These are phyloP conservation scores for Lepidothrix coronata DNA, from an alignment of 2,113 vertebrate species.

Conservation along the genomic window DNA sequence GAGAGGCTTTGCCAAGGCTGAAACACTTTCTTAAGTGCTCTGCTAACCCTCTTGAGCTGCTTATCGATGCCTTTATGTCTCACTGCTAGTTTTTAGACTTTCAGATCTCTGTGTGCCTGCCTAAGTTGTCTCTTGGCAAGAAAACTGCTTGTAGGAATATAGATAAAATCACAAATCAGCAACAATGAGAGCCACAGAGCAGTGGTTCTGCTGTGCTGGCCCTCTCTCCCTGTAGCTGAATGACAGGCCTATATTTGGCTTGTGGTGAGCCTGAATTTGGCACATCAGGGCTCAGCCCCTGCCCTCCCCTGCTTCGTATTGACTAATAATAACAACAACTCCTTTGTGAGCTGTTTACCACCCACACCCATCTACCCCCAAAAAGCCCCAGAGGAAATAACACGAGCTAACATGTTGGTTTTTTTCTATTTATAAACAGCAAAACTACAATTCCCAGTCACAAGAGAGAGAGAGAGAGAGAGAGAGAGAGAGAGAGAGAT, in stretches of 20 bases:
- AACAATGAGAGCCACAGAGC: neutral
- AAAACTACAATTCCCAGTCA: slow-evolving; percentile 42
- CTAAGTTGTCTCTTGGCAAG: neutral
- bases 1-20: neutral
- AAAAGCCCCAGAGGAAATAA: slow-evolving; percentile 69
- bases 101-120: neutral
- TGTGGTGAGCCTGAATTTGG: neutral
- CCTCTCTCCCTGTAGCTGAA: neutral
- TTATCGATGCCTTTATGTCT: neutral
- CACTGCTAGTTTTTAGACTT: neutral
- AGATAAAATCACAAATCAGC: neutral
- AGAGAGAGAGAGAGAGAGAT: slow-evolving; percentile 54
- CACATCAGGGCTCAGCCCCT: neutral
- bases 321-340: slow-evolving; percentile 24
- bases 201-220: neutral
- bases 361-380: neutral
- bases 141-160: neutral
- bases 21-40: neutral
- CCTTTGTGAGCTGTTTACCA: neutral
- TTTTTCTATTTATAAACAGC: slow-evolving; percentile 69
- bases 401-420: slow-evolving; percentile 16
- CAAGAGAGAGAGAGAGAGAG: slow-evolving; percentile 51
- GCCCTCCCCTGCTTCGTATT: neutral
- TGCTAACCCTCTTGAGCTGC: neutral
- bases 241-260: neutral